Conservation (phyloP, 2,797 vertebrate genomes). For the Neosilurus hyrtlii region DNA sequence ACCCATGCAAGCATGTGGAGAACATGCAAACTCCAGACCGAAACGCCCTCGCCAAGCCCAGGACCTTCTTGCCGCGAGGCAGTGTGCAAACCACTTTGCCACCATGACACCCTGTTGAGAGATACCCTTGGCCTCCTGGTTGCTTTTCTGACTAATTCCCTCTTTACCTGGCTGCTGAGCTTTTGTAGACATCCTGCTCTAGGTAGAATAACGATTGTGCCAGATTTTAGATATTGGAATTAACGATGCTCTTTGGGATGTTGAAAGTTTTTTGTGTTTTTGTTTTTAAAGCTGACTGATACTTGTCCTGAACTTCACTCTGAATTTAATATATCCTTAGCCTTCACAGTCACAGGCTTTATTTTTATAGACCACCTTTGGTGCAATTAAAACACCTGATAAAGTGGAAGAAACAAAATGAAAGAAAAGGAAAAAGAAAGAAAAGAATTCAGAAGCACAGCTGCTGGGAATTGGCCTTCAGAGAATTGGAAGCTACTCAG, state of each 20-base stretch:
- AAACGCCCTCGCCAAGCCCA: no score
- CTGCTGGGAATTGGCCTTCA: neutral
- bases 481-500: neutral
- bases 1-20: no score
- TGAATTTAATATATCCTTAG: neutral
- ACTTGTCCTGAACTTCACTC: neutral
- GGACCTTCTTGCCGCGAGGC: no score
- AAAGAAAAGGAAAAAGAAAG: neutral
- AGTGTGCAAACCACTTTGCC: no score
- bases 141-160: no score
- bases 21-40: no score
- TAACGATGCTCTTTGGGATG: neutral
- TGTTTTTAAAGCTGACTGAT: neutral
- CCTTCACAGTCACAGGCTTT: neutral
- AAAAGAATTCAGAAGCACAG: neutral
- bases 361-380: neutral
- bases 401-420: neutral
- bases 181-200: neutral
- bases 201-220: neutral
- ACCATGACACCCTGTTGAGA: no score
- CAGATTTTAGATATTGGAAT: neutral
- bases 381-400: neutral
- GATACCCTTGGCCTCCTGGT: no score
- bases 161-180: neutral
- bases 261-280: neutral